Percentiles rank a stretch among this genome's conserved stretches.
phyloP scores from a whole-genome alignment of 1,140 invertebrate species.

The Bilobella aurantiaca region DNA sequence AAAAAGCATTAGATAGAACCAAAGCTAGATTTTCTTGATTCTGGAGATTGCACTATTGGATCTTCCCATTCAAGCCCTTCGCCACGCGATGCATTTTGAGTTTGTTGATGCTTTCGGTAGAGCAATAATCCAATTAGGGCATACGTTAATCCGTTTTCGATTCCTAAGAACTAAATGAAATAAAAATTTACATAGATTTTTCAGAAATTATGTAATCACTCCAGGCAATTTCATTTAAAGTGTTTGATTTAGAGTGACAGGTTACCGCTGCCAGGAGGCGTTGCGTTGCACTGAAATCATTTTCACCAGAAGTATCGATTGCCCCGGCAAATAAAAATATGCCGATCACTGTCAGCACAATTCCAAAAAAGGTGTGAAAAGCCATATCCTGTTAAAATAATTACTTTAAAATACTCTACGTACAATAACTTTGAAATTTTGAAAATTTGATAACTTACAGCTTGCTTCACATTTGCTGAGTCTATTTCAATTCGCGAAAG shows the following conservation, averaged over 20 bases:
- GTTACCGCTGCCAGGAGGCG: no score
- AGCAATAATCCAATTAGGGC: background rate
- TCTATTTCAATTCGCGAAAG: background rate
- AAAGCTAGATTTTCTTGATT: constrained; percentile 2
- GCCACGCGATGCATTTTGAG: background rate
- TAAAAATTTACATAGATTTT: background rate
- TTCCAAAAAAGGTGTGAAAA: no score
- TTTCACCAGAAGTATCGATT: no score
- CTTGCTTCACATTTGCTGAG: background rate
- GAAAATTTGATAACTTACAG: background rate
- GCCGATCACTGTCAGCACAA: no score
- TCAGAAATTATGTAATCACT: background rate
- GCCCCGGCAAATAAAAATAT: no score
- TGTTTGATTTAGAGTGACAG: no score
- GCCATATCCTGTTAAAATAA: no score
- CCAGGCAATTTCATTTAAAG: no score
- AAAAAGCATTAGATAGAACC: constrained; percentile 3
- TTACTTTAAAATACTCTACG: no score
- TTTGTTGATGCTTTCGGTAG: background rate
- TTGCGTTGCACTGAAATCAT: no score
- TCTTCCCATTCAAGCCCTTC: constrained; percentile 15
- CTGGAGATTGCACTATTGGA: background rate
- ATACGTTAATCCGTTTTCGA: constrained; percentile 1
- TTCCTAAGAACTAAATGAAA: background rate
- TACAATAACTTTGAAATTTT: background rate